Evolutionary conservation across 2,888 invertebrate genomes (phyloP).

Genomic region (Nephrotoma flavescens): DNA sequence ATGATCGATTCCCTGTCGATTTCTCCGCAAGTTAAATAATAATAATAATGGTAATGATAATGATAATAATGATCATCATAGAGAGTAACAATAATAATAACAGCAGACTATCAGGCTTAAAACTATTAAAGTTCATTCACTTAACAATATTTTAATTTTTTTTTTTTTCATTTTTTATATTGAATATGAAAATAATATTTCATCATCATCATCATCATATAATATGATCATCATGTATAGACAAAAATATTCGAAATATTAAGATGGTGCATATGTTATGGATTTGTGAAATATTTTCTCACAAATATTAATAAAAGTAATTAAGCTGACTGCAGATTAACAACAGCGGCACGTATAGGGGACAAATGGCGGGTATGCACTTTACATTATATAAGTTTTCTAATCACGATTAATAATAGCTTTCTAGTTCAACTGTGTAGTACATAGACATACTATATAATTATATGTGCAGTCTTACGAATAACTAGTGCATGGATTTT

Average conservation of each 20-base stretch:
- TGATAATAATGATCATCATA: neutral
- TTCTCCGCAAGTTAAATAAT: neutral
- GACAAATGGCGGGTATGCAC: neutral
- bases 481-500: neutral
- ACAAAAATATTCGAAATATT: neutral
- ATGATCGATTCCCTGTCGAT: neutral
- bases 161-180: neutral
- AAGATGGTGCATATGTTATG: neutral
- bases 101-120: neutral
- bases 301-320: neutral
- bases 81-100: neutral
- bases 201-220: neutral
- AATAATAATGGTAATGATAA: neutral
- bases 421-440: neutral
- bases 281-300: neutral
- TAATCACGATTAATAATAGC: neutral
- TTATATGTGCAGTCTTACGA: neutral
- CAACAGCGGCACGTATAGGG: neutral
- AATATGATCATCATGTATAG: neutral
- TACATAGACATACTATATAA: neutral
- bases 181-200: neutral
- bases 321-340: neutral
- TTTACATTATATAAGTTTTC: neutral
- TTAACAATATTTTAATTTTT: neutral
- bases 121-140: neutral